Percentiles rank a stretch among this genome's conserved stretches.
Conservation (phyloP, 2,113 vertebrate species). For the Ifrita kowaldi region DNA sequence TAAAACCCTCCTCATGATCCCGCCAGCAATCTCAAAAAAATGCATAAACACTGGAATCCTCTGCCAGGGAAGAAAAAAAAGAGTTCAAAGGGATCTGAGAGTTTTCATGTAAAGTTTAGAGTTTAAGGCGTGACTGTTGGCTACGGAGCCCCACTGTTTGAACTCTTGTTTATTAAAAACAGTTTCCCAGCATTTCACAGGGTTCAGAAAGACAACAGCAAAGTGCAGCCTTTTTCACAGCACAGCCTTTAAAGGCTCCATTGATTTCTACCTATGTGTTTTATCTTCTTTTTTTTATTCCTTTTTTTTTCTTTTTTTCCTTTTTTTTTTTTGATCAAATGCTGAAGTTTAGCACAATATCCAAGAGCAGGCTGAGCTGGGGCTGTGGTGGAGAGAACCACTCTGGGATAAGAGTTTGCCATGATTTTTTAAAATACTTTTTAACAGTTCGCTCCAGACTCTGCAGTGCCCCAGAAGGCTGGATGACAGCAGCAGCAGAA, state of each 20-base stretch:
- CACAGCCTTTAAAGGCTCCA: constrained; percentile 57
- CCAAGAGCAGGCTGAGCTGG: not conserved
- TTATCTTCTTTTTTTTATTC: not conserved
- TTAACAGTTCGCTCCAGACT: not conserved
- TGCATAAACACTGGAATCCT: constrained; percentile 87
- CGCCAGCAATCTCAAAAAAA: constrained; percentile 87
- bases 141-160: constrained; percentile 73
- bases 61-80: constrained; percentile 73
- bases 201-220: constrained; percentile 73
- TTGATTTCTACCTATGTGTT: constrained; percentile 66
- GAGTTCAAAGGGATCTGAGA: constrained; percentile 80
- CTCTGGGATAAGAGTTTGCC: not conserved
- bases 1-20: constrained; percentile 86
- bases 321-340: not conserved
- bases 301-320: not conserved
- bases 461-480: not conserved
- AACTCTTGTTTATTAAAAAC: constrained; percentile 83
- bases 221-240: constrained; percentile 45
- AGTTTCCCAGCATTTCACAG: constrained; percentile 75
- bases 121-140: constrained; percentile 81
- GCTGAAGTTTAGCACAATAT: constrained; percentile 18
- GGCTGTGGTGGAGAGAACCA: not conserved
- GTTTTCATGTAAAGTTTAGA: constrained; percentile 86
- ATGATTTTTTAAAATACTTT: not conserved
- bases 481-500: constrained; percentile 16